Percentiles rank a stretch among this genome's conserved stretches.
Evolutionary conservation across 2,888 invertebrate genomes (phyloP).

Genomic region (Sicus ferrugineus): DNA sequence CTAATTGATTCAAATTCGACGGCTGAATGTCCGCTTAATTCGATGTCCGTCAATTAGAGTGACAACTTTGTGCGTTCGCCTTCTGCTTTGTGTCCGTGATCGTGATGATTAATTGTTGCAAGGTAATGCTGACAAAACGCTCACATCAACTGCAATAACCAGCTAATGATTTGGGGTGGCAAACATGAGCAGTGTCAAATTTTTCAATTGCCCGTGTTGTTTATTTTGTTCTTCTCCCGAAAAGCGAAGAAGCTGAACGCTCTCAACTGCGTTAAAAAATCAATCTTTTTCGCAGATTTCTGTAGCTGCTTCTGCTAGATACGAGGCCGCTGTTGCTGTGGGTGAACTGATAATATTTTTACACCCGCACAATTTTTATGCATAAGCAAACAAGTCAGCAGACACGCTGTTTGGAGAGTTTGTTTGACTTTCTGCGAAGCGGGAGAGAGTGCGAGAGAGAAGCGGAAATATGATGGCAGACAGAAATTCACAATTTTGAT

Average conservation of each 20-base stretch:
- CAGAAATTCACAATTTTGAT: no score
- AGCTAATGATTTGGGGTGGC: no score
- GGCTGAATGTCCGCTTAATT: neutral
- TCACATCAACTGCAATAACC: no score
- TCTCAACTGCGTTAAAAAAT: no score
- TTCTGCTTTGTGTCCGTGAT: no score
- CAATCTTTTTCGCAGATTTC: neutral
- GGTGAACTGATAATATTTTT: slow-evolving; percentile 7
- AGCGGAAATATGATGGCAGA: neutral
- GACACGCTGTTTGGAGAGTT: neutral
- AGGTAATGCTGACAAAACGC: slow-evolving; percentile 9
- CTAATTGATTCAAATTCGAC: neutral
- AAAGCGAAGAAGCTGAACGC: no score
- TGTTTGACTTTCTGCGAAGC: no score
- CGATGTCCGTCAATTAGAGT: neutral
- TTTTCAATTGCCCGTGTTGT: no score
- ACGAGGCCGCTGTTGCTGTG: neutral
- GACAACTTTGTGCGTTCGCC: neutral
- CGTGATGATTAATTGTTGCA: neutral
- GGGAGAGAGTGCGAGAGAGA: no score
- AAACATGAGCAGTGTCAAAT: no score
- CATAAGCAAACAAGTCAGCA: slow-evolving; percentile 12
- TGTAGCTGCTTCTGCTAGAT: no score
- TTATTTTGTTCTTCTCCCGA: no score
- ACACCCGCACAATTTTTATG: neutral